Base-by-base conservation (phyloP, 2,888 invertebrate species). In the Acanthoscelides obtectus region DNA sequence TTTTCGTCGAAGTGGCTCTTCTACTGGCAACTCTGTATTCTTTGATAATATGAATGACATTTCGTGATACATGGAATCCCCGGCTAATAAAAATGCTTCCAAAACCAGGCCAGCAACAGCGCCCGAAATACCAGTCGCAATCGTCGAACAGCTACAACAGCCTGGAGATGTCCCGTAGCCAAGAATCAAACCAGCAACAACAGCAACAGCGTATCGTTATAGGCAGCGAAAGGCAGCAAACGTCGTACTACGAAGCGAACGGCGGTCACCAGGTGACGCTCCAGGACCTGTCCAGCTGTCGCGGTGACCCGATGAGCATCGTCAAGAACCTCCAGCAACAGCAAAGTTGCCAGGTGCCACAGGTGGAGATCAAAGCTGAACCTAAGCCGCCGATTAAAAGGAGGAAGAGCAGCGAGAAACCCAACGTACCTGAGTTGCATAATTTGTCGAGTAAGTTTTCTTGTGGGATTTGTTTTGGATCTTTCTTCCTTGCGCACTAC, bases 271-370 rank as follows among this genome's bases (percentile, higher is more conserved):
- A 88, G 79, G 88, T 88, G 22, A 89, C 90, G 27, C 85, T 92
- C 80, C 92, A 92, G 84, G 92, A 93, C 85, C 84, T 92, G 70
- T 91, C 91, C 73, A 91, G 92, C 82, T 92, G 92, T 83, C 87
- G 92, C 67, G 92, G 92, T 25, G 93, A 93, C 82, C 92, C 92
- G 2, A 92, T 92, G 91, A 92, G 90, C 81, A 91, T 92, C 81
- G 92, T 92, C 27, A 93, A 93, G 83, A 92, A 91, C 83, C 86
- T 92, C 22, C 84, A 84, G 73, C 84, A 84, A 75, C 83, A 82
- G 73, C 84, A 84, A 75, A 73, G 73, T 64, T 72, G 72, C 22
- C 81, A 82, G 69, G 70, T 84, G 81, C 75, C 74, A 12, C 80
- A 77, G 71, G 79, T 81, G 75, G 80, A 87, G 82, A 77, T 86